A percentile compares a stretch with the other conserved stretches of the same genome.
phyloP scores from a whole-genome alignment of 2,113 vertebrate species.

The Cryptotis parvus region DNA sequence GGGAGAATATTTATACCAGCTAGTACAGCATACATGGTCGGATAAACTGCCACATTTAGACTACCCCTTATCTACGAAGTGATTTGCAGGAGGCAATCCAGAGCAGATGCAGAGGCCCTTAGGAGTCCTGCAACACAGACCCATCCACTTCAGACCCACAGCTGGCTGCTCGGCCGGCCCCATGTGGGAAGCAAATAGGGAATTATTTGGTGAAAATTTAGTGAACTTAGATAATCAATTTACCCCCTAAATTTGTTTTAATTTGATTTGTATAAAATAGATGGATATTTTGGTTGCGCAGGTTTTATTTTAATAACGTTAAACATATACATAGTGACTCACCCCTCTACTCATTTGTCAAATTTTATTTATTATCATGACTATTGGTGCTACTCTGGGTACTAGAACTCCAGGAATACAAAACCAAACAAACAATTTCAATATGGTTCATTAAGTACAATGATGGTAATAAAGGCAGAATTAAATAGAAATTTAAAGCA shows the following conservation, averaged over 20 bases:
- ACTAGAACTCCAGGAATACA: background rate
- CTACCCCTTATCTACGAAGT: too few relatives aligned
- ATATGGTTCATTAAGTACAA: background rate
- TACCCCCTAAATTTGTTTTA: background rate
- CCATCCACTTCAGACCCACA: too few relatives aligned
- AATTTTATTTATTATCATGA: background rate
- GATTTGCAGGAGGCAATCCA: too few relatives aligned
- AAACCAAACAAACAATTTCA: background rate
- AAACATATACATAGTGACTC: background rate
- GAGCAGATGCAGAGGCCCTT: too few relatives aligned
- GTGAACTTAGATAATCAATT: background rate
- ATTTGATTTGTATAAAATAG: background rate
- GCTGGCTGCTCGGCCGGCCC: too few relatives aligned
- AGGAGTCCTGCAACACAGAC: too few relatives aligned
- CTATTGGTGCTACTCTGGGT: background rate
- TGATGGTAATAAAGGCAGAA: background rate
- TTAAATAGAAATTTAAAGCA: background rate
- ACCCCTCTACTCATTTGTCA: slow-evolving; percentile 26
- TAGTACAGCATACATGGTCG: too few relatives aligned
- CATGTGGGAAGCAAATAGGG: background rate
- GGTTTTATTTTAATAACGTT: background rate
- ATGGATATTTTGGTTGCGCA: background rate
- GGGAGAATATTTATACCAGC: too few relatives aligned
- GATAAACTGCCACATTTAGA: too few relatives aligned
- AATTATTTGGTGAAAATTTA: background rate